Evolutionary conservation across 2,888 invertebrate species (phyloP).

Genomic region (Marronus borbonicus): DNA sequence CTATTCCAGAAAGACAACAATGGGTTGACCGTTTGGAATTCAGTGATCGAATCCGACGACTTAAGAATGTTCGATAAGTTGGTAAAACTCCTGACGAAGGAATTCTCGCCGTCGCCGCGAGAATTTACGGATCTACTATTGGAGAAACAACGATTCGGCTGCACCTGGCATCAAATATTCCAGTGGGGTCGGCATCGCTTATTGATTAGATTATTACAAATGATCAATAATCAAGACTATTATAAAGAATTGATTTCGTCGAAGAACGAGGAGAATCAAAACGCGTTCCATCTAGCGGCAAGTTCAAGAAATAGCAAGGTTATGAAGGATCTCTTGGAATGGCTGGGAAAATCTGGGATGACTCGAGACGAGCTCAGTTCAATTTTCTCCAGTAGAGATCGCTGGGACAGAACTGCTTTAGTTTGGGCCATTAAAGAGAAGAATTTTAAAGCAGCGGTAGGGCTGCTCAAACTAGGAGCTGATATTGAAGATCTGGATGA

Average conservation of each 20-base stretch:
- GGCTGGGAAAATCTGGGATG: not conserved
- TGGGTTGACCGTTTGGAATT: not conserved
- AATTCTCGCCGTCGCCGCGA: not conserved
- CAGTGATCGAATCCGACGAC: not conserved
- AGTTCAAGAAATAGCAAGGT: not conserved
- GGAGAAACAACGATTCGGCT: not conserved
- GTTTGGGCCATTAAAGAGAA: not conserved
- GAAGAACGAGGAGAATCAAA: not conserved
- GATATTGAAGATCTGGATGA: slow-evolving; percentile 4
- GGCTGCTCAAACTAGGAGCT: not conserved
- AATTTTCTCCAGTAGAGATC: not conserved
- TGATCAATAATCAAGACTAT: not conserved
- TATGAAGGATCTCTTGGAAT: not conserved
- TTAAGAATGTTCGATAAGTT: slow-evolving; percentile 8
- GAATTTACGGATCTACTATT: slow-evolving; percentile 1
- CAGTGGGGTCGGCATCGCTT: not conserved
- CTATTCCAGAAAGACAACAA: not conserved
- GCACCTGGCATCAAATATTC: not conserved
- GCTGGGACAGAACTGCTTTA: not conserved
- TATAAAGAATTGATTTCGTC: not conserved
- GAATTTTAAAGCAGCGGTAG: not conserved
- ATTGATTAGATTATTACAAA: not conserved
- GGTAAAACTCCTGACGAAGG: not conserved
- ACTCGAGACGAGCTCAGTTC: not conserved
- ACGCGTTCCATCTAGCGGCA: slow-evolving; percentile 3